Evolutionary conservation across 2,888 invertebrate genomes (phyloP), one percentile per base, ranked within the genome.

Genomic region (Drosophila borealis): DNA sequence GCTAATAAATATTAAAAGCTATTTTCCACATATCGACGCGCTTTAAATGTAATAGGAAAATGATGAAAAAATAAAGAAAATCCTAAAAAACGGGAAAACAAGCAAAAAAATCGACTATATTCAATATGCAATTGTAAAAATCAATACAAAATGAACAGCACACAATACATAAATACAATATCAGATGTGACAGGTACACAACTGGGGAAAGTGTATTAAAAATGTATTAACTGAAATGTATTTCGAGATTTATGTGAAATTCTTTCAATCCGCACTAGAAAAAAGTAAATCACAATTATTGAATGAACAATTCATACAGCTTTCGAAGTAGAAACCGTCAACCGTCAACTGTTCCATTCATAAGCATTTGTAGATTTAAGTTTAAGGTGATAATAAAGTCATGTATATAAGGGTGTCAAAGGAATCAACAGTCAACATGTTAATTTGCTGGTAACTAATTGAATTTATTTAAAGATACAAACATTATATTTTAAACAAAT

Each of bases 1-100:
- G 70, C 78, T 71, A 87, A 82, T 82, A 82, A 82, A 87, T 84
- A 76, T 87, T 81, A 61, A 73, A 84, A 73, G 68, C 65, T 53
- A 33, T 66, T 65, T 39, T 36, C 29, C 68, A 61, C 63, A 78
- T 64, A 75, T 70, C 56, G 64, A 53, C 49, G 29, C 42, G 14
- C 42, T 45, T 61, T 39, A 45, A 41, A 44, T 39, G 13, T 56
- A 59, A 73, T 70, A 54, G 37, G 36, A 54, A 49, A 57, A 69
- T 73, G 55, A 63, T 44, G 21, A 21, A 64, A 55, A 62, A 63
- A 64, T 53, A 56, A 42, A 54, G 4, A 46, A 17, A 56, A 34
- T n/a, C n/a, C 13, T 4, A 36, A 17, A 39, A 37, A 57, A 25
- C 25, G 25, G 25, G 25, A 25, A 25, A 25, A 25, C 6, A 25